phyloP scores from a whole-genome alignment of 2,797 vertebrate species.

The Chlorospingus semifuscus region DNA sequence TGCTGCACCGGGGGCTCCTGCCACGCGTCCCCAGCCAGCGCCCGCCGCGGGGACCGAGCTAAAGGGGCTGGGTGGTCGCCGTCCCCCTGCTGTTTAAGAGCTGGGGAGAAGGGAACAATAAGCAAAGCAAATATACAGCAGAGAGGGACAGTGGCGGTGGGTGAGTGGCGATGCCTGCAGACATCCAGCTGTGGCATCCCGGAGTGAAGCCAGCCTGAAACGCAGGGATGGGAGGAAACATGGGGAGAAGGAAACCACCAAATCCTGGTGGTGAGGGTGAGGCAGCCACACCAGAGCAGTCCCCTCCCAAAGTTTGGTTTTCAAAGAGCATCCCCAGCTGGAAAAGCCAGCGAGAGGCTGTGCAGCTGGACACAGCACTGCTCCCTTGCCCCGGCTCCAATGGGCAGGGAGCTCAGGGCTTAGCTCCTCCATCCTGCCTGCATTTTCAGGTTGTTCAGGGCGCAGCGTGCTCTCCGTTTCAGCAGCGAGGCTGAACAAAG shows the following conservation, averaged over 20 bases:
- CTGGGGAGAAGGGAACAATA: neutral
- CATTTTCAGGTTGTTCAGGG: neutral
- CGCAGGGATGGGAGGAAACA: accelerated
- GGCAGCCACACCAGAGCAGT: accelerated
- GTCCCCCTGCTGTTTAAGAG: neutral
- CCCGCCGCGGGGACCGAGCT: accelerated
- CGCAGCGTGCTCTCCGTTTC: neutral
- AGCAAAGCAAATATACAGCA: neutral
- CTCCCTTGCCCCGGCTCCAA: accelerated
- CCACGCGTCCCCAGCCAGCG: neutral
- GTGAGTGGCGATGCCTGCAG: neutral
- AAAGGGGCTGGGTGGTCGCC: accelerated
- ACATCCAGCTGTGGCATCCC: neutral
- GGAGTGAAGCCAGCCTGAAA: neutral
- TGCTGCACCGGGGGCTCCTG: neutral
- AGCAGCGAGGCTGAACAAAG: slow-evolving; percentile 29
- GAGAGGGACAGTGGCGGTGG: neutral
- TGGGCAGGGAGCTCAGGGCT: neutral
- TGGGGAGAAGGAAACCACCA: neutral
- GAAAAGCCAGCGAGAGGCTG: neutral
- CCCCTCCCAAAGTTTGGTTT: neutral
- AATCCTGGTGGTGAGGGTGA: neutral
- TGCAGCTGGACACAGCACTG: neutral
- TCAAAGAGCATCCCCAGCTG: neutral
- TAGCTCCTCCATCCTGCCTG: neutral